These are phyloP conservation scores for Tuta absoluta DNA, from an alignment of 2,888 invertebrate genomes.

Conservation along the genomic window DNA sequence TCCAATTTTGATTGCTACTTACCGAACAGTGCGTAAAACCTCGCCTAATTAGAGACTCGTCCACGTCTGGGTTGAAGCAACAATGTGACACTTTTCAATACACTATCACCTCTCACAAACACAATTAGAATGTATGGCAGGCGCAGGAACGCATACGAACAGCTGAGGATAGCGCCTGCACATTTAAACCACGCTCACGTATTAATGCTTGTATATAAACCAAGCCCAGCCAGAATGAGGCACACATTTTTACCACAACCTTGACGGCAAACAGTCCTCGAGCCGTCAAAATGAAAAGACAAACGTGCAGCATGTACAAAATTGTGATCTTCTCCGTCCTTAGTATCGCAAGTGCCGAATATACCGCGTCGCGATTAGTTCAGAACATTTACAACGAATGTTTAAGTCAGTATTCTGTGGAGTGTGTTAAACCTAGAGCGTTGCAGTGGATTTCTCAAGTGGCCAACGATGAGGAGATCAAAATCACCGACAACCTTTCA, in stretches of 20 bases:
- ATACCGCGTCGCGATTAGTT: slow-evolving; percentile 83
- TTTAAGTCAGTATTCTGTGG: slow-evolving; percentile 84
- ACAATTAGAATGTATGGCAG: slow-evolving; percentile 67
- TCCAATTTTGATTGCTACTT: not conserved
- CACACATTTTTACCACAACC: slow-evolving; percentile 74
- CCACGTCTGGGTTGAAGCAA: slow-evolving; percentile 31
- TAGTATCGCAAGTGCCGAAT: slow-evolving; percentile 64
- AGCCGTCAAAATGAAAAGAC: slow-evolving; percentile 58
- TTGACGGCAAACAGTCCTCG: slow-evolving; percentile 72
- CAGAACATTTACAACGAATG: slow-evolving; percentile 86
- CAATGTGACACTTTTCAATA: slow-evolving; percentile 69
- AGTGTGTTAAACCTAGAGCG: slow-evolving; percentile 89
- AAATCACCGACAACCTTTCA: slow-evolving; percentile 88
- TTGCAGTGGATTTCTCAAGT: slow-evolving; percentile 87
- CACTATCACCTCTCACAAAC: slow-evolving; percentile 56
- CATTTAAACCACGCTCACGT: slow-evolving; percentile 74
- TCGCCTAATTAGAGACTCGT: slow-evolving; percentile 33
- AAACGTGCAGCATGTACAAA: slow-evolving; percentile 70
- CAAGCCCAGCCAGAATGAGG: slow-evolving; percentile 72
- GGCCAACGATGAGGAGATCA: slow-evolving; percentile 84
- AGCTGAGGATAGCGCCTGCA: slow-evolving; percentile 61
- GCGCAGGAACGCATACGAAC: slow-evolving; percentile 49
- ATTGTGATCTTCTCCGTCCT: slow-evolving; percentile 67
- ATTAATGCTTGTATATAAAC: slow-evolving; percentile 82
- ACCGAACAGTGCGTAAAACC: not conserved